These are phyloP conservation scores for Euborellia annulipes DNA, from an alignment of 1,140 invertebrate genomes.

Conservation along the genomic window DNA sequence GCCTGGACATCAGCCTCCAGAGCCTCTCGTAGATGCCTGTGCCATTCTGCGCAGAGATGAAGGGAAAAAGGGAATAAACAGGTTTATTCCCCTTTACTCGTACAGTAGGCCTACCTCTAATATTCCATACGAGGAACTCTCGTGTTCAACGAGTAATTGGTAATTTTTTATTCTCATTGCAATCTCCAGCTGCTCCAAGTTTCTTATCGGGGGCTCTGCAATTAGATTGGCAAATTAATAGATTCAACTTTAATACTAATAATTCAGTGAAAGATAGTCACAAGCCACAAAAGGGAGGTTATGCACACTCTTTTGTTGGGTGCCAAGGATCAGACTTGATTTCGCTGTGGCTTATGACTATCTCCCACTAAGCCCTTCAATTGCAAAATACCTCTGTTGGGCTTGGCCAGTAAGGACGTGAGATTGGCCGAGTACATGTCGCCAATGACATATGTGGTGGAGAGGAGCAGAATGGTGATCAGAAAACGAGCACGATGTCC, in stretches of 20 bases:
- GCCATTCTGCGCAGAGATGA: constrained; percentile 38
- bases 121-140: constrained; percentile 46
- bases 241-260: too few species aligned
- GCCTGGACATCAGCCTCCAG: constrained; percentile 41
- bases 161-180: constrained; percentile 42
- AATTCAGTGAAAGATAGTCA: too few species aligned
- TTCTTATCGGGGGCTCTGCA: constrained; percentile 46
- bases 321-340: background rate
- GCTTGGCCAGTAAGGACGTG: constrained; percentile 47
- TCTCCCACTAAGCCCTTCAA: too few species aligned
- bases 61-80: background rate
- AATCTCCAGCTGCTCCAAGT: constrained; percentile 37
- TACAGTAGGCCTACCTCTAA: constrained; percentile 33
- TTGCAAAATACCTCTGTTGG: constrained; percentile 29
- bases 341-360: too few species aligned
- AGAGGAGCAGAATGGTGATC: constrained; percentile 40
- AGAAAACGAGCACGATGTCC: constrained; percentile 38
- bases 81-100: background rate
- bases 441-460: constrained; percentile 51
- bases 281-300: background rate
- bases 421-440: constrained; percentile 57
- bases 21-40: constrained; percentile 49
- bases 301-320: too few species aligned
- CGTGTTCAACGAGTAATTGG: constrained; percentile 44
- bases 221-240: too few species aligned